phyloP scores from a whole-genome alignment of 2,888 invertebrate genomes.

The Lycophotia porphyrea region DNA sequence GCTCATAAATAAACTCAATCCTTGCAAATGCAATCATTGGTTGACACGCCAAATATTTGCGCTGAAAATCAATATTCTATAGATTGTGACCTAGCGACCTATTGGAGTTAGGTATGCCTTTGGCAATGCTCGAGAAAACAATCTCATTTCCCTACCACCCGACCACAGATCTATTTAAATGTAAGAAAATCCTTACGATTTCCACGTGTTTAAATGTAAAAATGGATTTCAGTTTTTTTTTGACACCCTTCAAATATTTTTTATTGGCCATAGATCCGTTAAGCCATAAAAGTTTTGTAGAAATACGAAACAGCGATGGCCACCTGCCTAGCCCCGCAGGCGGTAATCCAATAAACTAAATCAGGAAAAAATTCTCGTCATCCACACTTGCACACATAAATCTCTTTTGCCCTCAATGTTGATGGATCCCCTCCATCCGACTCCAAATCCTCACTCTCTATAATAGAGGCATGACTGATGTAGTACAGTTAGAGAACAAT shows the following conservation, averaged over 20 bases:
- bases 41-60: neutral
- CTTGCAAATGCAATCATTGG: neutral
- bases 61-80: neutral
- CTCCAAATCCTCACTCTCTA: constrained; percentile 4
- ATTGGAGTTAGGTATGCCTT: neutral
- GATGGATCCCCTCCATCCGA: constrained; percentile 12
- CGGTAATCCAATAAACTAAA: neutral
- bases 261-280: no score
- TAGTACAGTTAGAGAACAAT: constrained; percentile 74
- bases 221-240: no score
- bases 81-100: neutral
- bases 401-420: no score
- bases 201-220: no score
- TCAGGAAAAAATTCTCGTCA: neutral
- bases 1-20: neutral
- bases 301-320: neutral
- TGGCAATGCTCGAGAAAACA: neutral
- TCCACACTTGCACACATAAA: no score
- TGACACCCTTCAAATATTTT: no score
- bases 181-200: neutral
- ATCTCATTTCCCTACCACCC: neutral
- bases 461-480: constrained; percentile 25
- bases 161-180: neutral
- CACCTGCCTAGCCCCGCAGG: neutral
- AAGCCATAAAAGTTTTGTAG: no score